These are phyloP conservation scores for Pycnomerus fuliginosus DNA, from an alignment of 2,888 invertebrate genomes.

Conservation along the genomic window DNA sequence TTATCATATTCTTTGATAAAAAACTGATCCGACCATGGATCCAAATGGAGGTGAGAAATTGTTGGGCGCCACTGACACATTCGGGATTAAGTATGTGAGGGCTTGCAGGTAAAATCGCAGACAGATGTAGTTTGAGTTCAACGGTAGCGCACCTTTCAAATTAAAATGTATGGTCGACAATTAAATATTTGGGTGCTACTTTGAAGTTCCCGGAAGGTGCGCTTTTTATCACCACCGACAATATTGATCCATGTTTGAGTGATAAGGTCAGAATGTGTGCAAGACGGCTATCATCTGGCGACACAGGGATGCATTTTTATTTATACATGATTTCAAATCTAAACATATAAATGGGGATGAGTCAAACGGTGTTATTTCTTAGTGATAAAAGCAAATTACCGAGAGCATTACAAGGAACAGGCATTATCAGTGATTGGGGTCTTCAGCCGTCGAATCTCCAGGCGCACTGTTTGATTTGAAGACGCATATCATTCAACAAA, in stretches of 20 bases:
- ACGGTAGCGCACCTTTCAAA: slow-evolving; percentile 37
- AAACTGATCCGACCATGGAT: no score
- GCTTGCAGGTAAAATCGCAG: slow-evolving; percentile 25
- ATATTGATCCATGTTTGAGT: background rate
- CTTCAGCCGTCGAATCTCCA: no score
- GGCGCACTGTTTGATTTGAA: no score
- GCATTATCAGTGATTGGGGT: no score
- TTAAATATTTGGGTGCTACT: slow-evolving; percentile 1
- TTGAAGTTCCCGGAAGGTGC: background rate
- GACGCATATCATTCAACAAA: no score
- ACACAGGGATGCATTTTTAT: slow-evolving; percentile 16
- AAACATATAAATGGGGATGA: slow-evolving; percentile 18
- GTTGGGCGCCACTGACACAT: no score
- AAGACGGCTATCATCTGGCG: slow-evolving; percentile 5
- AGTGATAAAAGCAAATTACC: no score
- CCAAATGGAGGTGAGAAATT: no score
- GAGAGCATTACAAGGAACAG: no score
- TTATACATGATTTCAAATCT: slow-evolving; percentile 17
- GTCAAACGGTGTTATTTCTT: slow-evolving; percentile 14
- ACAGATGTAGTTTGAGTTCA: slow-evolving; percentile 32
- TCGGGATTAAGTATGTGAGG: no score
- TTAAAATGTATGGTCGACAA: slow-evolving; percentile 24
- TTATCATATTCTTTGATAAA: no score
- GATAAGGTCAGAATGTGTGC: background rate
- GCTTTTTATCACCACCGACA: background rate